These are phyloP conservation scores for Circaetus cinerascens DNA, from an alignment of 2,113 vertebrate genomes.

Conservation along the genomic window DNA sequence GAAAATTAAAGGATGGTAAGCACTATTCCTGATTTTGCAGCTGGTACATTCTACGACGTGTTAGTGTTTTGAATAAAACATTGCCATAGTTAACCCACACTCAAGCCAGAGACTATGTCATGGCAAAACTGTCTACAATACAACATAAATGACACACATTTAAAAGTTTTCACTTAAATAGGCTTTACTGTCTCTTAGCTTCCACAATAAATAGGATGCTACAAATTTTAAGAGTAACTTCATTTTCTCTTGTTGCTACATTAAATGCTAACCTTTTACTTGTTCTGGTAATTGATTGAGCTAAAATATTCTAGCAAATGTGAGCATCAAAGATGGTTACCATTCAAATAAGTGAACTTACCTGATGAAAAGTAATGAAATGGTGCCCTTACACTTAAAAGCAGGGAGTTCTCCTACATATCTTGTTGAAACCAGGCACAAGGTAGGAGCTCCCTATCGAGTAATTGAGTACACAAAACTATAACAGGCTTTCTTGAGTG, in stretches of 20 bases:
- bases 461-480: not conserved
- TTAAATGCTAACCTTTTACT: not conserved
- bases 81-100: not conserved
- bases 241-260: not conserved
- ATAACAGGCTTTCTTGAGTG: not conserved
- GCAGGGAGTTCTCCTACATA: not conserved
- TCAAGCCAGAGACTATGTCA: not conserved
- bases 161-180: not conserved
- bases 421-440: not conserved
- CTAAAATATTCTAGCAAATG: not conserved
- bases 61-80: not conserved
- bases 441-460: not conserved
- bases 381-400: not conserved
- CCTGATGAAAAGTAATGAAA: not conserved
- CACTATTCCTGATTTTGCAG: not conserved
- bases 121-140: not conserved
- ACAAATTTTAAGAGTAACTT: not conserved
- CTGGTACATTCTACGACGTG: not conserved
- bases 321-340: not conserved
- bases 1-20: not conserved
- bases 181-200: not conserved
- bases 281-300: not conserved
- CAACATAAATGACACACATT: not conserved
- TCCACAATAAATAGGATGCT: not conserved
- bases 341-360: not conserved